A percentile compares a stretch with the other conserved stretches of the same genome.
Evolutionary conservation across 2,888 invertebrate genomes (phyloP).

Genomic region (Conistra vaccinii): DNA sequence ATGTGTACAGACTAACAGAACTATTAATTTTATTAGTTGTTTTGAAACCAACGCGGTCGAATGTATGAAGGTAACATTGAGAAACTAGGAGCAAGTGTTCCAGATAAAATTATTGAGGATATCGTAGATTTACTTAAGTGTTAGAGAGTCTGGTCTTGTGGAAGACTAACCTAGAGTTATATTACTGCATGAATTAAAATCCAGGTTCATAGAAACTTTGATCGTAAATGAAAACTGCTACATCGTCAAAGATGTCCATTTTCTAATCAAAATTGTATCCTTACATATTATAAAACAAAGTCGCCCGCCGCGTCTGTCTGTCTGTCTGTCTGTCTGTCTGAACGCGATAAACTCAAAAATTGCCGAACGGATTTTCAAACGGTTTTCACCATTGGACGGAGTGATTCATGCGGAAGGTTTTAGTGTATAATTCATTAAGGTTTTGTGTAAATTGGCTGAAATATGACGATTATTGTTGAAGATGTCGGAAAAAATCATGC

Average conservation of each 20-base stretch:
- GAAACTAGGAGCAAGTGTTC: constrained; percentile 53
- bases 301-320: too few relatives aligned
- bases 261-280: background rate
- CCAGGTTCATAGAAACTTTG: background rate
- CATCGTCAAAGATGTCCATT: background rate
- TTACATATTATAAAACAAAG: too few relatives aligned
- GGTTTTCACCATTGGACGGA: too few relatives aligned
- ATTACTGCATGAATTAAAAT: background rate
- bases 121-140: constrained; percentile 26
- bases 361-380: too few relatives aligned
- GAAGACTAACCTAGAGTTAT: background rate
- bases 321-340: too few relatives aligned
- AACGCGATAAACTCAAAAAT: too few relatives aligned
- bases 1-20: constrained; percentile 70
- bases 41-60: constrained; percentile 66
- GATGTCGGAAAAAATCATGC: too few relatives aligned
- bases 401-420: too few relatives aligned
- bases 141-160: constrained; percentile 1
- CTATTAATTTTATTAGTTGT: constrained; percentile 74
- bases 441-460: too few relatives aligned
- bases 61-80: constrained; percentile 49
- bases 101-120: constrained; percentile 41
- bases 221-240: background rate
- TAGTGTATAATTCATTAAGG: too few relatives aligned
- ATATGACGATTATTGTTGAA: too few relatives aligned